Conservation (phyloP, 2,113 vertebrate species). For the Hypocryptadius cinnamomeus region DNA sequence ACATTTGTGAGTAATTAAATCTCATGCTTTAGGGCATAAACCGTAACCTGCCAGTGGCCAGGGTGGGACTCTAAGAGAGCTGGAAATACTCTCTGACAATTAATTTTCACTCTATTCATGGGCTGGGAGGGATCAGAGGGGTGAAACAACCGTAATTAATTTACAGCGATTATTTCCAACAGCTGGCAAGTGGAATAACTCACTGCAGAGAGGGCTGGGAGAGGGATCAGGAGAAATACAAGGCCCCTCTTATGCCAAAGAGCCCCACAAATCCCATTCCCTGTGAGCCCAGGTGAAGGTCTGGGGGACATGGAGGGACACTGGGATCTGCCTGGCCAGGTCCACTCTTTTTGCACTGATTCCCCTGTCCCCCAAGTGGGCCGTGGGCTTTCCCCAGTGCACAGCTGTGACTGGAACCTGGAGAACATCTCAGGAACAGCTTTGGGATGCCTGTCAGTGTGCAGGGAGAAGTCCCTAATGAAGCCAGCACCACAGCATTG, state of each 20-base stretch:
- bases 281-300: background rate
- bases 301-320: accelerated
- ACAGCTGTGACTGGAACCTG: background rate
- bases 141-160: constrained; percentile 59
- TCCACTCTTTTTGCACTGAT: background rate
- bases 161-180: constrained; percentile 57
- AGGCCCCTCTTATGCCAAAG: background rate
- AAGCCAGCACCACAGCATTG: background rate
- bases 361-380: background rate
- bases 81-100: constrained; percentile 51
- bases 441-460: background rate
- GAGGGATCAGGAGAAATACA: background rate
- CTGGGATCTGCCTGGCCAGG: background rate
- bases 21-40: constrained; percentile 29
- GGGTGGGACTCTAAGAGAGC: constrained; percentile 31
- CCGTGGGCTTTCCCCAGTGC: background rate
- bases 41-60: constrained; percentile 23
- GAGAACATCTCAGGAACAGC: background rate
- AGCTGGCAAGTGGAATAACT: constrained; percentile 54
- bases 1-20: constrained; percentile 51
- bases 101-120: constrained; percentile 53
- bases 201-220: background rate
- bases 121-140: constrained; percentile 40
- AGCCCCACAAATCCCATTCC: background rate
- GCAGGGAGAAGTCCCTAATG: background rate